phyloP scores from a whole-genome alignment of 1,140 invertebrate genomes.

The Drosophila littoralis region DNA sequence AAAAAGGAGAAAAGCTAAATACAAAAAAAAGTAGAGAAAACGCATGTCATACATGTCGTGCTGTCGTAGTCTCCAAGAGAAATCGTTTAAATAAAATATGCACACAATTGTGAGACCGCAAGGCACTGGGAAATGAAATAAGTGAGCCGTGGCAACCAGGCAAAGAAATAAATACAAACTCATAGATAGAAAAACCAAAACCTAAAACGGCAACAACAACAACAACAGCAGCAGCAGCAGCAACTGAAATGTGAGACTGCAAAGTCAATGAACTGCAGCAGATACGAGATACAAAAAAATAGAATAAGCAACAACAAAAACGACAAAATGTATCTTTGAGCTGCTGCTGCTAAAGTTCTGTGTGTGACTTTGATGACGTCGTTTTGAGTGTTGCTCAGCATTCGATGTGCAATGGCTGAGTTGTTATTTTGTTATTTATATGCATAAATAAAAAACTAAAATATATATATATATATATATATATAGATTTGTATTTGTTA shows the following conservation, averaged over 20 bases:
- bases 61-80: constrained; percentile 10
- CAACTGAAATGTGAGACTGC: constrained; percentile 8
- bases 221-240: not conserved
- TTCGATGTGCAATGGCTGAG: constrained; percentile 2
- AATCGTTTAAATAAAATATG: constrained; percentile 65
- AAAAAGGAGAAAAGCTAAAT: not conserved
- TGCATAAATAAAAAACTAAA: constrained; percentile 24
- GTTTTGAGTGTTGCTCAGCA: constrained; percentile 3
- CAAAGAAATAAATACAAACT: constrained; percentile 21
- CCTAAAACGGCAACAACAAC: not conserved
- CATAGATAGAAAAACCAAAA: constrained; percentile 40
- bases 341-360: constrained; percentile 12
- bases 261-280: constrained; percentile 67
- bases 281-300: constrained; percentile 40
- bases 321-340: constrained; percentile 37
- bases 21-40: constrained; percentile 24
- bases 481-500: constrained; percentile 16
- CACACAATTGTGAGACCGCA: constrained; percentile 63
- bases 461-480: not conserved
- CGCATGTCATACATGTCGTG: constrained; percentile 44
- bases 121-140: constrained; percentile 66
- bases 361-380: constrained; percentile 40
- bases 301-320: not conserved
- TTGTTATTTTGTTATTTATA: constrained; percentile 28
- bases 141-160: constrained; percentile 59